A percentile compares a stretch with the other conserved stretches of the same genome.
These are phyloP conservation scores for Carduelis carduelis DNA, from an alignment of 2,797 vertebrate genomes.

Conservation along the genomic window DNA sequence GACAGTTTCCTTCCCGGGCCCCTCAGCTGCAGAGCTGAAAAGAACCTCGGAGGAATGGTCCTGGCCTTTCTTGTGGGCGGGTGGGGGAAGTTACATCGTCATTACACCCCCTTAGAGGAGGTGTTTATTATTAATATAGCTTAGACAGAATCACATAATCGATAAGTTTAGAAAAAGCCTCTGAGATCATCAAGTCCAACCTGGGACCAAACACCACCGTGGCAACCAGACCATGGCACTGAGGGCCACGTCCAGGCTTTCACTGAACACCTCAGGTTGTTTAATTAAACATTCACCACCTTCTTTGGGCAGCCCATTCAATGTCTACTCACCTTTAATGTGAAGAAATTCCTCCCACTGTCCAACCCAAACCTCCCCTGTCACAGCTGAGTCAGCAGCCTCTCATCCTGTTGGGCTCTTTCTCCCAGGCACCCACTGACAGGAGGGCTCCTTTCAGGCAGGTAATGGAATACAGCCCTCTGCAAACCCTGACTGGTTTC, in stretches of 20 bases:
- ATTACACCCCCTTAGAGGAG: neutral
- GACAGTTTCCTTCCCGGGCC: rapidly evolving
- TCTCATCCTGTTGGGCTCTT: neutral
- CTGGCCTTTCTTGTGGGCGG: neutral
- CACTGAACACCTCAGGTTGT: neutral
- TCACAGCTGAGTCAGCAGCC: neutral
- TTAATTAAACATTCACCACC: neutral
- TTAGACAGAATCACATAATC: neutral
- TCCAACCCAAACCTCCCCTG: no score
- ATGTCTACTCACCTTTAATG: no score
- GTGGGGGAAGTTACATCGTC: rapidly evolving
- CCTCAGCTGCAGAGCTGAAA: neutral
- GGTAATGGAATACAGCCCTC: neutral
- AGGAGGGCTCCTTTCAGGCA: neutral
- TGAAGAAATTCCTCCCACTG: neutral
- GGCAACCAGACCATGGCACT: rapidly evolving
- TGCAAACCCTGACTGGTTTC: rapidly evolving
- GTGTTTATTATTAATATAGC: rapidly evolving
- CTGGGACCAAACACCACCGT: rapidly evolving
- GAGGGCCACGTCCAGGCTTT: no score
- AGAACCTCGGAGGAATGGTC: neutral
- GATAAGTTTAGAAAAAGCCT: neutral
- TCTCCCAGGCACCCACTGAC: no score
- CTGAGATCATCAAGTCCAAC: neutral
- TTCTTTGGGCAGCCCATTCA: neutral